A percentile compares a stretch with the other conserved stretches of the same genome.
phyloP scores from a whole-genome alignment of 1,140 invertebrate species.

The Neotoxoptera formosana region DNA sequence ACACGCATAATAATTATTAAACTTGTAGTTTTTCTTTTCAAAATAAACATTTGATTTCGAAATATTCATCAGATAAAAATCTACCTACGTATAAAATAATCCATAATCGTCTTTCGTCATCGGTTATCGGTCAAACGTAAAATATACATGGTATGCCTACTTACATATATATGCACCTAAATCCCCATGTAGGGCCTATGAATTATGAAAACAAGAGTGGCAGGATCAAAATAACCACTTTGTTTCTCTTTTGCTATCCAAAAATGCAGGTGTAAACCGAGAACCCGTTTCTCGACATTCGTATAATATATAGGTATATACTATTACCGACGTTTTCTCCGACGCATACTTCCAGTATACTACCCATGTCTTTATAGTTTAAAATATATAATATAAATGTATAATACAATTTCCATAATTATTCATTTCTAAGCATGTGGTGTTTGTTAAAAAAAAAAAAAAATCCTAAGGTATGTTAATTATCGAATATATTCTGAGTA shows the following conservation, averaged over 20 bases:
- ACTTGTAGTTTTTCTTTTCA: not conserved
- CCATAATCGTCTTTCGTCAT: not conserved
- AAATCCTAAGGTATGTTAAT: not conserved
- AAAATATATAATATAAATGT: not conserved
- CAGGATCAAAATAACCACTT: not conserved
- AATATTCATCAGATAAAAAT: not conserved
- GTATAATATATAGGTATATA: conserved; percentile 5
- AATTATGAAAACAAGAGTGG: not conserved
- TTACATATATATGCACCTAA: not conserved
- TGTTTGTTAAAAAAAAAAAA: not conserved
- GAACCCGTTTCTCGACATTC: not conserved
- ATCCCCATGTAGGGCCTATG: not conserved
- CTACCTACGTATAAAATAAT: not conserved
- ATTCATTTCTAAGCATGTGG: not conserved
- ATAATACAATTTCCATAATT: not conserved
- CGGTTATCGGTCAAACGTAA: not conserved
- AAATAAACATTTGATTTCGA: not conserved
- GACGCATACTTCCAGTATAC: not conserved
- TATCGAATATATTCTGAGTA: not conserved
- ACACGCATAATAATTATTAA: not conserved
- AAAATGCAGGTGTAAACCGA: not conserved
- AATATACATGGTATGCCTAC: not conserved
- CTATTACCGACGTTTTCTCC: conserved; percentile 14
- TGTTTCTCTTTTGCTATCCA: not conserved
- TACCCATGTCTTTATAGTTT: not conserved